Conservation (phyloP, 1,140 invertebrate species). For the Zelostemma sp. region DNA sequence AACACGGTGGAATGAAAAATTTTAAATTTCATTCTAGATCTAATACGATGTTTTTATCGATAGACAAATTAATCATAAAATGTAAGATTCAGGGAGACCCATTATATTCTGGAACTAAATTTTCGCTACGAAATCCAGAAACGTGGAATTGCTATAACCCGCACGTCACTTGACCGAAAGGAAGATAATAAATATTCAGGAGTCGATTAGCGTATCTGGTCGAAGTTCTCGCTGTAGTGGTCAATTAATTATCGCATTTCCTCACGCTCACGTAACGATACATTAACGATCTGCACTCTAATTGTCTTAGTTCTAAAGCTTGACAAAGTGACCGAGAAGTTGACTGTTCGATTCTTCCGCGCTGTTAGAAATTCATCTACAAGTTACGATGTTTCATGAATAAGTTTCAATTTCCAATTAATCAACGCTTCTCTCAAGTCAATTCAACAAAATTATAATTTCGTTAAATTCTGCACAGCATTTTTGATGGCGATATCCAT, state of each 20-base stretch:
- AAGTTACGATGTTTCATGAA: too few relatives aligned
- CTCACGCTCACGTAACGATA: constrained; percentile 51
- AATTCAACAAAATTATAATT: too few relatives aligned
- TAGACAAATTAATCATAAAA: too few relatives aligned
- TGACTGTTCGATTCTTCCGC: constrained; percentile 6
- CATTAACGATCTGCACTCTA: constrained; percentile 42
- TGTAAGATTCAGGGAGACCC: constrained; percentile 1
- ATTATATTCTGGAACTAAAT: not conserved
- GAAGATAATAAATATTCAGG: constrained; percentile 58
- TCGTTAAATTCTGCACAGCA: too few relatives aligned
- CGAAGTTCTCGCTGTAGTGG: constrained; percentile 27
- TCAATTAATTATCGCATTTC: constrained; percentile 61
- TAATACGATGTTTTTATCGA: too few relatives aligned
- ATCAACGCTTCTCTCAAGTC: too few relatives aligned
- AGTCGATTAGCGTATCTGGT: constrained; percentile 48
- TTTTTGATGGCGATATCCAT: too few relatives aligned
- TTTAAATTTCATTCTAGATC: too few relatives aligned
- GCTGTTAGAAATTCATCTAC: not conserved
- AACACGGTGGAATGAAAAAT: too few relatives aligned
- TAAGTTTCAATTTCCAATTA: too few relatives aligned
- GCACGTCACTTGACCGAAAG: constrained; percentile 39
- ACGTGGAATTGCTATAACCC: not conserved
- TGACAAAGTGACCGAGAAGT: constrained; percentile 7
- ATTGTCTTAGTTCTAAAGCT: constrained; percentile 11
- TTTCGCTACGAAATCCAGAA: not conserved